These are phyloP conservation scores for Spodoptera littoralis DNA, from an alignment of 2,888 invertebrate genomes.

Conservation along the genomic window DNA sequence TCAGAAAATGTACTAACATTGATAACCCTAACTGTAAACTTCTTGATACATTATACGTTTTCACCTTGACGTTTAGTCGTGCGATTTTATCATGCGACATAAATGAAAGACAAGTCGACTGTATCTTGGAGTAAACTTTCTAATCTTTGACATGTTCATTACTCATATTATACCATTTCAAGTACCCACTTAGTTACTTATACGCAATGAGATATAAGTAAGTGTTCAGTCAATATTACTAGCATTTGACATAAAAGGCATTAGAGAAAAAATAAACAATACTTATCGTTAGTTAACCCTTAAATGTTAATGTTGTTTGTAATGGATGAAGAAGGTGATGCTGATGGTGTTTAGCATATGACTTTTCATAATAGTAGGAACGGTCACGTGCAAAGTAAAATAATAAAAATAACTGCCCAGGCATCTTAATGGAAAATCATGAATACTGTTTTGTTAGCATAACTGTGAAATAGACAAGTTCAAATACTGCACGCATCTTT, in stretches of 20 bases:
- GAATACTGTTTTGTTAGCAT: no score
- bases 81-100: constrained; percentile 54
- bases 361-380: no score
- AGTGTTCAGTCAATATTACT: constrained; percentile 36
- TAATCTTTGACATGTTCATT: constrained; percentile 48
- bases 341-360: no score
- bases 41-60: constrained; percentile 24
- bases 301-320: no score
- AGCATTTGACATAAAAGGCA: constrained; percentile 1
- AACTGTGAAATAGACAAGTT: no score
- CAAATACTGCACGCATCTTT: no score
- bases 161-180: constrained; percentile 42
- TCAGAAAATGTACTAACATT: constrained; percentile 8
- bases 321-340: no score
- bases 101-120: constrained; percentile 42
- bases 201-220: constrained; percentile 23
- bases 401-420: no score
- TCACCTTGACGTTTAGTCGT: constrained; percentile 45
- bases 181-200: constrained; percentile 32
- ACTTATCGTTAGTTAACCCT: no score
- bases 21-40: constrained; percentile 22
- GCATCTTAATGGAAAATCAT: no score
- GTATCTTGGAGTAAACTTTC: constrained; percentile 49
- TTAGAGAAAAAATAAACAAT: constrained; percentile 4
- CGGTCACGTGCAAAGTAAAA: no score